Evolutionary conservation across 2,113 vertebrate genomes (phyloP).

Genomic region (Alligator mississippiensis): DNA sequence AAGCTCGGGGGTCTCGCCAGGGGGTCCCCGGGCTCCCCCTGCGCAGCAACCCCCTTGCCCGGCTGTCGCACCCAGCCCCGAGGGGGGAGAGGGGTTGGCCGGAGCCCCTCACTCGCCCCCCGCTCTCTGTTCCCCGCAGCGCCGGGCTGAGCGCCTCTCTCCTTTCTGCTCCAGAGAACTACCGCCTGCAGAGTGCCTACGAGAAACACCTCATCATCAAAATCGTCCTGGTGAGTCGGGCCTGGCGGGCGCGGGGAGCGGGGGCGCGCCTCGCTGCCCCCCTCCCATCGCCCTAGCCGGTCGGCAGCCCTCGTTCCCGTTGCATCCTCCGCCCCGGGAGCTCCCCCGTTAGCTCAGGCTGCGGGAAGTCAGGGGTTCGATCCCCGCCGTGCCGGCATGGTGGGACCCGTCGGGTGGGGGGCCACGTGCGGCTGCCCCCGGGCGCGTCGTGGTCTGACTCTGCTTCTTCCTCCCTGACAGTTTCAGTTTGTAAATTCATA

Average conservation of each 20-base stretch:
- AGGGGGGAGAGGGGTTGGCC: too few relatives aligned
- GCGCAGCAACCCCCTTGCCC: too few relatives aligned
- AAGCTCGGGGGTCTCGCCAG: neutral
- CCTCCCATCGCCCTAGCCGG: neutral
- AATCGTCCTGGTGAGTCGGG: conserved; percentile 93
- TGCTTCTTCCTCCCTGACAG: conserved; percentile 70
- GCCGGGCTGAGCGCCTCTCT: rapidly evolving
- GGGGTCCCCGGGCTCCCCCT: neutral
- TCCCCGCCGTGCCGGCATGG: rapidly evolving
- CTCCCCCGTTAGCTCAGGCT: neutral
- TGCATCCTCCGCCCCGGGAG: neutral
- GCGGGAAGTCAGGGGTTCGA: neutral
- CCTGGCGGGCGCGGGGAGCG: neutral
- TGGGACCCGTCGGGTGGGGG: neutral
- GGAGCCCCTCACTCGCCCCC: neutral
- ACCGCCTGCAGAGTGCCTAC: conserved; percentile 98
- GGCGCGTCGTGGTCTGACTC: rapidly evolving
- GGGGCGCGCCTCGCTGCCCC: neutral
- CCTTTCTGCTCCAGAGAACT: conserved; percentile 87
- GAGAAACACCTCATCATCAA: conserved; percentile 99
- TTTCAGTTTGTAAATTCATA: conserved; percentile 99
- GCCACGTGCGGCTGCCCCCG: rapidly evolving
- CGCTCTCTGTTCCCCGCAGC: neutral
- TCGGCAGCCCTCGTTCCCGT: neutral
- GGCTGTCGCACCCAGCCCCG: neutral